A percentile compares a stretch with the other conserved stretches of the same genome.
phyloP scores from a whole-genome alignment of 2,113 vertebrate species.

The Ploceus nigricollis region DNA sequence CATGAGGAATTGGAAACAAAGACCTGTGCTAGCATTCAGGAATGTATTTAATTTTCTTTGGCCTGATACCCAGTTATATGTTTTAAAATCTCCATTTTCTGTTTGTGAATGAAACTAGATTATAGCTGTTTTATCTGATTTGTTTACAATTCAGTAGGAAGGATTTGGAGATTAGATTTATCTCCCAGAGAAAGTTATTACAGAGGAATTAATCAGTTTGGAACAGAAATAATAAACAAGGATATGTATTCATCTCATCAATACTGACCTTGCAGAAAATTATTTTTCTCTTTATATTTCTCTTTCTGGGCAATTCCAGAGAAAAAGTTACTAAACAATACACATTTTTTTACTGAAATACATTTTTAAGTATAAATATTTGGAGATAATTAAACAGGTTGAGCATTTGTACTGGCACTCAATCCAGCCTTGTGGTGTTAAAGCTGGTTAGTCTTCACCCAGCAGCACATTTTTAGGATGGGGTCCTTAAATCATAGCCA shows the following conservation, averaged over 20 bases:
- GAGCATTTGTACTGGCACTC: background rate
- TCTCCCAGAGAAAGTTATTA: conserved; percentile 23
- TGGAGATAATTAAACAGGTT: background rate
- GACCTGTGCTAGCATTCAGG: background rate
- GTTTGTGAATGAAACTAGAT: background rate
- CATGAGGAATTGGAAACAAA: background rate
- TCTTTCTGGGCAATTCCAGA: background rate
- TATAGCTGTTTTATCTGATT: background rate
- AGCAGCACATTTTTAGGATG: background rate
- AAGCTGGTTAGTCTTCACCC: background rate
- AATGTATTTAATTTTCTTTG: background rate
- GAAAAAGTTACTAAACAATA: background rate
- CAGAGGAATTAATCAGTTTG: background rate
- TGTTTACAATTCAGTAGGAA: conserved; percentile 35
- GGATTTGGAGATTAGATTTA: conserved; percentile 34
- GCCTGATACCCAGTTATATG: background rate
- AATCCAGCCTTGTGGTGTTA: background rate
- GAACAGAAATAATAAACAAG: conserved; percentile 49
- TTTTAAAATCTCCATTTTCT: background rate
- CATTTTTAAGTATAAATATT: background rate
- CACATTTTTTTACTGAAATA: background rate
- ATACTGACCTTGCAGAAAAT: background rate
- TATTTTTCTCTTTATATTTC: background rate
- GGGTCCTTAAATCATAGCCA: background rate
- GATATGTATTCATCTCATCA: background rate